Base-by-base conservation (phyloP, 2,113 vertebrate species). In the Paratilapia polleni region DNA sequence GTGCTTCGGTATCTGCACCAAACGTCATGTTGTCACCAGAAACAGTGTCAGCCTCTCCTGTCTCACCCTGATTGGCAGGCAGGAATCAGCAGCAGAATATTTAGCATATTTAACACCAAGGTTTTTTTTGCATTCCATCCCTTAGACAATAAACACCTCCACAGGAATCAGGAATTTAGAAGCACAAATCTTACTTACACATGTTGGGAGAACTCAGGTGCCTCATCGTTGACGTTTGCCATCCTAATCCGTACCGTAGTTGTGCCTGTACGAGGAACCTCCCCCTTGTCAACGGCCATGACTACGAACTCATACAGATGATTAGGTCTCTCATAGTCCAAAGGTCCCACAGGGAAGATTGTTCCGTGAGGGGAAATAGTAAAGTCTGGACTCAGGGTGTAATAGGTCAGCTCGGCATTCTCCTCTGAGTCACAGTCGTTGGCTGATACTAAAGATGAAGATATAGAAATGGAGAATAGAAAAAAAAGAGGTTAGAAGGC, bases 271-370 rank as follows among this genome's bases (percentile, higher is more conserved):
- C 94, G 96, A 0, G 96, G 95, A 11, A 96, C 94, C 14, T 96
- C 88, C 4, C 97, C 97, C 77, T 95, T 96, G 93, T 98, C 97
- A 20, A 98, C 90, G 1, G 97, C 97, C 96, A 98, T 96, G 80
- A 98, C 91, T 12, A 97, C 95, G 92, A 98, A 98, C 93, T 98
- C 97, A 5, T 98, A 98, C 54, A 97, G 95, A 82, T 98, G 97
- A 85, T 97, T 95, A 0, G 95, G 95, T 20, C 95, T 92, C 86
- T 98, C 97, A 0, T 96, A 97, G 94, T 98, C 96, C 92, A 98
- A 80, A 6, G 17, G 90, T 8, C 95, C 89, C 1, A 96, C 94
- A 1, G 97, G 97, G 76, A 97, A 98, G 87, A 98, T 94, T 56
- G 96, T 97, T 61, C 97, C 97, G 6, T 96, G 94, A 8, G 97